phyloP scores from a whole-genome alignment of 2,113 vertebrate genomes.

The Hemiscyllium ocellatum region DNA sequence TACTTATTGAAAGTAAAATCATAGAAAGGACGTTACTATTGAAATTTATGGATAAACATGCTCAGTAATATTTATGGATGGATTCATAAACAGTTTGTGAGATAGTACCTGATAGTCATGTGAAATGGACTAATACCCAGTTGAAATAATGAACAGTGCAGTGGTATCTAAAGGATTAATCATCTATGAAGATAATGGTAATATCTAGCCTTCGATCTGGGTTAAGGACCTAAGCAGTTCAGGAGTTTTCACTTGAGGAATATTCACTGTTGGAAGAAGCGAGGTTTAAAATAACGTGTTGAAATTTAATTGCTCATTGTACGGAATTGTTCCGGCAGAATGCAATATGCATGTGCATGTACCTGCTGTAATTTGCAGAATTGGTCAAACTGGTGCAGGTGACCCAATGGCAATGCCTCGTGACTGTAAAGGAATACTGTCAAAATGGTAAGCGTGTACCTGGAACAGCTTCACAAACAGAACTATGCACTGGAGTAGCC shows the following conservation, averaged over 20 bases:
- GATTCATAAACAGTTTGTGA: neutral
- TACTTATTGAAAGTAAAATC: neutral
- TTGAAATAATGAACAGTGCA: neutral
- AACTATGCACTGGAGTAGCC: neutral
- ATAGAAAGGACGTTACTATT: neutral
- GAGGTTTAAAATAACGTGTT: neutral
- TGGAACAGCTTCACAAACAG: neutral
- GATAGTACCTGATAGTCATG: neutral
- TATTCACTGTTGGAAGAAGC: neutral
- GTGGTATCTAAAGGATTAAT: neutral
- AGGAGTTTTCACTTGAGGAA: neutral
- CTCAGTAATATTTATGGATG: neutral
- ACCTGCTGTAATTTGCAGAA: neutral
- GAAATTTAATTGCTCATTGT: neutral
- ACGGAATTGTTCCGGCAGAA: neutral
- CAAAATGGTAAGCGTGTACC: neutral
- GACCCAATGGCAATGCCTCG: neutral
- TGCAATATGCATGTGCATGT: neutral
- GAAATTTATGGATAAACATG: neutral
- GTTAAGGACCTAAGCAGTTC: neutral
- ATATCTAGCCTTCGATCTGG: neutral
- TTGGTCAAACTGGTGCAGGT: neutral
- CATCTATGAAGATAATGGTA: neutral
- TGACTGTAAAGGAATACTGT: neutral
- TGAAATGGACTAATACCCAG: neutral